Conservation (phyloP, 2,113 vertebrate genomes). For the Pteronura brasiliensis region DNA sequence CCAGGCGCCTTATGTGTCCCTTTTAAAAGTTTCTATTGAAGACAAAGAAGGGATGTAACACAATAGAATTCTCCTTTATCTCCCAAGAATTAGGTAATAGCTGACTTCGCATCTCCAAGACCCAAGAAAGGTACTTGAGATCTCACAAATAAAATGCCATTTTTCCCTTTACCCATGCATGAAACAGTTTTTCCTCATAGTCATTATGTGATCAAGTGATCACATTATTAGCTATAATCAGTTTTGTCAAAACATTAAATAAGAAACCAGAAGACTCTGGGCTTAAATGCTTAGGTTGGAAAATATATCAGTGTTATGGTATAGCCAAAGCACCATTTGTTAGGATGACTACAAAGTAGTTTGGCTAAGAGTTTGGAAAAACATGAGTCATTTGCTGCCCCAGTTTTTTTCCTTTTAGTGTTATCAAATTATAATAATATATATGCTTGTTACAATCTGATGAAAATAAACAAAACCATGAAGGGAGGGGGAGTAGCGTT, state of each 20-base stretch:
- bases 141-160: not conserved
- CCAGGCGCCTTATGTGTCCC: not conserved
- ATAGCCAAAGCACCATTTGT: slow-evolving; percentile 47
- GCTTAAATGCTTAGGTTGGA: slow-evolving; percentile 10
- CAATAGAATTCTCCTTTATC: not conserved
- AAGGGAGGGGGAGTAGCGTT: not conserved
- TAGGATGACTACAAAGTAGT: slow-evolving; percentile 42
- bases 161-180: not conserved
- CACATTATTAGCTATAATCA: slow-evolving; percentile 40
- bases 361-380: slow-evolving; percentile 71
- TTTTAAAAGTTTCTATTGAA: slow-evolving; percentile 46
- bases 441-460: slow-evolving; percentile 47
- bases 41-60: not conserved
- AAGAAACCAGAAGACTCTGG: not conserved
- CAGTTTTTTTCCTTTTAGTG: slow-evolving; percentile 32
- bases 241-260: slow-evolving; percentile 54
- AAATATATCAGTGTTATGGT: not conserved
- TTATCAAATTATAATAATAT: slow-evolving; percentile 53
- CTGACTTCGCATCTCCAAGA: slow-evolving; percentile 21
- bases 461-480: slow-evolving; percentile 44
- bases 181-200: not conserved
- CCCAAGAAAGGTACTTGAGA: not conserved
- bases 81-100: slow-evolving; percentile 4
- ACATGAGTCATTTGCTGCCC: slow-evolving; percentile 63
- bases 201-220: slow-evolving; percentile 5